Evolutionary conservation across 2,888 invertebrate species (phyloP).

Genomic region (Agrenia bidenticulata): DNA sequence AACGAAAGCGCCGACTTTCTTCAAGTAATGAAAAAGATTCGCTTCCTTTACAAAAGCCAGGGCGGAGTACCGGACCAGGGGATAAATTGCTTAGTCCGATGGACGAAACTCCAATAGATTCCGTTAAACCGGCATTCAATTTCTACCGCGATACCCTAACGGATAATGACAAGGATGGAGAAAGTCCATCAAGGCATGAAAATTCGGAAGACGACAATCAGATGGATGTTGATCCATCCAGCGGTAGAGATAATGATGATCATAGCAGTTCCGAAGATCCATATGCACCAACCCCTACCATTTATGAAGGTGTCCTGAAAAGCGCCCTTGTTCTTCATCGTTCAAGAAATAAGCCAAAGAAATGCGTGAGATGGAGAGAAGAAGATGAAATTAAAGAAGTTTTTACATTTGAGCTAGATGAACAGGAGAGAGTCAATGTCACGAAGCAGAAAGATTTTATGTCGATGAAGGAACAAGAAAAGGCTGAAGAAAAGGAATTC

Average conservation of each 20-base stretch:
- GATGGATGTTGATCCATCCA: constrained; percentile 26
- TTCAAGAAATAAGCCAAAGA: constrained; percentile 68
- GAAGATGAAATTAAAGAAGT: constrained; percentile 77
- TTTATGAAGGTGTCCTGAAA: constrained; percentile 54
- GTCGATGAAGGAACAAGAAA: constrained; percentile 88
- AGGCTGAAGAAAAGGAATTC: constrained; percentile 70
- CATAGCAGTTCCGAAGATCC: constrained; percentile 3
- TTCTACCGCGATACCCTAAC: constrained; percentile 87
- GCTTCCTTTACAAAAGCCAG: constrained; percentile 11
- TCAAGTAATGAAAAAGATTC: constrained; percentile 46
- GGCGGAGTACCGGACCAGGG: neutral
- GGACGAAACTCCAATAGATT: constrained; percentile 10
- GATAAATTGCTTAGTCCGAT: constrained; percentile 9
- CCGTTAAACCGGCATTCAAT: constrained; percentile 56
- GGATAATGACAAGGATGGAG: constrained; percentile 12
- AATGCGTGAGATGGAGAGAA: constrained; percentile 77
- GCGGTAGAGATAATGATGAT: constrained; percentile 4
- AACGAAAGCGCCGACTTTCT: constrained; percentile 68
- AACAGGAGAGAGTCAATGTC: constrained; percentile 93
- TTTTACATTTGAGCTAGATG: constrained; percentile 90
- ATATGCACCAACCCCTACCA: constrained; percentile 39
- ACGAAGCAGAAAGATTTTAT: constrained; percentile 71
- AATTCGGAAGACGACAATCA: constrained; percentile 55
- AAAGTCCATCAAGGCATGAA: neutral
- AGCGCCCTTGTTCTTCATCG: constrained; percentile 75